A percentile compares a stretch with the other conserved stretches of the same genome.
Evolutionary conservation across 2,113 vertebrate species (phyloP).

Genomic region (Tonatia bakeri): DNA sequence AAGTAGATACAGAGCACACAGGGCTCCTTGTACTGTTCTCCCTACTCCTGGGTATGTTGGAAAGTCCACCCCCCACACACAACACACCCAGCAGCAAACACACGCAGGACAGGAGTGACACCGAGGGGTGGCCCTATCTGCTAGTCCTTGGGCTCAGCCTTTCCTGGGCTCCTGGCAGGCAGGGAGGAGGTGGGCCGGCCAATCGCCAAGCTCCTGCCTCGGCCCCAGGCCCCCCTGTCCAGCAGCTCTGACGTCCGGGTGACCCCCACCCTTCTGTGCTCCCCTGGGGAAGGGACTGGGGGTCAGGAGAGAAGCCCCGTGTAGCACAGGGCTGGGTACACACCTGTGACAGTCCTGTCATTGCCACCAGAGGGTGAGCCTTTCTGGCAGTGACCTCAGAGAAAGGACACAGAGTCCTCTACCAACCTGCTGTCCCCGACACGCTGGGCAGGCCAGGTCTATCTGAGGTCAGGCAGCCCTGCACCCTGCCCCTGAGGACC

Average conservation of each 20-base stretch:
- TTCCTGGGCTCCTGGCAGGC: background rate
- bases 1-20: background rate
- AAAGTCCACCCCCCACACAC: background rate
- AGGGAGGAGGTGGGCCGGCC: too few relatives aligned
- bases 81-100: background rate
- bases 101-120: background rate
- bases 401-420: background rate
- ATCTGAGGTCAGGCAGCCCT: background rate
- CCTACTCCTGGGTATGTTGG: background rate
- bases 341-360: background rate
- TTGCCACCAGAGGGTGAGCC: background rate
- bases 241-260: accelerated
- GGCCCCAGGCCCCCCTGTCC: background rate
- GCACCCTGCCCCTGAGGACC: background rate
- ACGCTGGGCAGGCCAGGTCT: background rate
- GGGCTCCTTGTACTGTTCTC: background rate
- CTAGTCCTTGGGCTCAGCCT: background rate
- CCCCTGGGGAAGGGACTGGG: background rate
- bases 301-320: background rate
- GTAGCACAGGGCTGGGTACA: background rate
- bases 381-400: accelerated
- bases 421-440: background rate
- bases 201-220: background rate
- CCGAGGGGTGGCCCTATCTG: background rate
- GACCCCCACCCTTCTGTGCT: background rate